These are phyloP conservation scores for Campoletis sonorensis DNA, from an alignment of 1,140 invertebrate species.

Conservation along the genomic window DNA sequence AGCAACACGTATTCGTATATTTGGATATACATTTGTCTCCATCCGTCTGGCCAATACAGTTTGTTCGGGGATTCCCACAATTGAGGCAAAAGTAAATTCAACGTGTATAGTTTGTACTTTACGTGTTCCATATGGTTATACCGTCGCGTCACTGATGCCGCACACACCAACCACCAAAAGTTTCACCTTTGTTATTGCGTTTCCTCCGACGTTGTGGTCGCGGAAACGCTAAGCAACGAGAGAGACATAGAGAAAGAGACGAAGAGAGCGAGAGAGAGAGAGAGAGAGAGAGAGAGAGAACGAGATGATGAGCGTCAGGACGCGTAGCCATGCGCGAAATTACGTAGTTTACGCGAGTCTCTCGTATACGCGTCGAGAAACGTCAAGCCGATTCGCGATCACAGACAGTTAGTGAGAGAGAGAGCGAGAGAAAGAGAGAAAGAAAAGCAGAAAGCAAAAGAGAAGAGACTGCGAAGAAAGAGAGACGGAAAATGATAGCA, in stretches of 20 bases:
- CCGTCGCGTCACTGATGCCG: constrained; percentile 23
- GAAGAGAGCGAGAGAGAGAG: too few species aligned
- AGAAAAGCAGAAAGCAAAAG: neutral
- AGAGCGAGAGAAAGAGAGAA: constrained; percentile 36
- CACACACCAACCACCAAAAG: constrained; percentile 35
- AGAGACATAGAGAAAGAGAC: constrained; percentile 3
- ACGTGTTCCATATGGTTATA: neutral
- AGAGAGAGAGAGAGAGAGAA: constrained; percentile 19
- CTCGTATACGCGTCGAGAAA: constrained; percentile 46
- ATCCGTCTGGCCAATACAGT: constrained; percentile 19
- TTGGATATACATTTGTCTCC: neutral
- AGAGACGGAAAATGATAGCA: neutral
- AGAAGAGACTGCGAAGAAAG: constrained; percentile 46
- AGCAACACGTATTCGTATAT: neutral
- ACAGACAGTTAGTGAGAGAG: neutral
- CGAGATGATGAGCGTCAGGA: constrained; percentile 14
- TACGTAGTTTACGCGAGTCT: constrained; percentile 59
- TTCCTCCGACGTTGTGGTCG: neutral
- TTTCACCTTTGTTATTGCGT: constrained; percentile 44
- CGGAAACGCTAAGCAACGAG: constrained; percentile 1
- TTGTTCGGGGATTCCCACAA: constrained; percentile 31
- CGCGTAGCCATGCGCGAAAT: constrained; percentile 64
- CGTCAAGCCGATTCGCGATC: constrained; percentile 48
- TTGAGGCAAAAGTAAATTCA: constrained; percentile 31
- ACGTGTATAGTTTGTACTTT: neutral